A percentile compares a stretch with the other conserved stretches of the same genome.
Conservation (phyloP, 2,797 vertebrate species). For the Lagodon rhomboides region DNA sequence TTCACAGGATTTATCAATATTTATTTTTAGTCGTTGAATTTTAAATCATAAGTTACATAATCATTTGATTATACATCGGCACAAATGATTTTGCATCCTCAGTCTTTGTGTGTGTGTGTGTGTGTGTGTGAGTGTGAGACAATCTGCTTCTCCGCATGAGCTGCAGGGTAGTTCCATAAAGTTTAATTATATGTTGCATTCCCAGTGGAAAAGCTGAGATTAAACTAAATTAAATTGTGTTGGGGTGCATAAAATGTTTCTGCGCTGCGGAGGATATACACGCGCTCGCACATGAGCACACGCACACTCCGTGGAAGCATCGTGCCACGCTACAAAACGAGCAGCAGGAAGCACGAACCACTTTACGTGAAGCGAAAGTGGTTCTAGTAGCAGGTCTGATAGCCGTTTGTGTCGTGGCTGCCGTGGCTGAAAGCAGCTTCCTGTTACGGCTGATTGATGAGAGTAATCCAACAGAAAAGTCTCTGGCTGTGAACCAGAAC, state of each 20-base stretch:
- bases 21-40: conserved; percentile 78
- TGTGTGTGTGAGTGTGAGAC: conserved; percentile 46
- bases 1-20: conserved; percentile 77
- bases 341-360: conserved; percentile 5
- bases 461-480: background rate
- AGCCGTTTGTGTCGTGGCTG: background rate
- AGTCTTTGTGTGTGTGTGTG: conserved; percentile 29
- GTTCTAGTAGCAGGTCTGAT: conserved; percentile 15
- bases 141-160: conserved; percentile 73
- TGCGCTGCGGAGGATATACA: conserved; percentile 59
- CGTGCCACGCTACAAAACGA: background rate
- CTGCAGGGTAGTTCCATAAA: conserved; percentile 84
- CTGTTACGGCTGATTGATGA: background rate
- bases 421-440: background rate
- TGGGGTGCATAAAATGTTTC: conserved; percentile 80
- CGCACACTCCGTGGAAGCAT: conserved; percentile 33
- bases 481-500: background rate
- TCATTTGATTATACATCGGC: conserved; percentile 77
- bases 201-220: conserved; percentile 86
- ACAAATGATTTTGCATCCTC: conserved; percentile 72
- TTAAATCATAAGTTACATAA: conserved; percentile 79
- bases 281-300: conserved; percentile 1
- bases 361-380: background rate
- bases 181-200: conserved; percentile 88
- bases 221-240: conserved; percentile 89